phyloP scores from a whole-genome alignment of 1,140 invertebrate genomes.

The Megalopta genalis region DNA sequence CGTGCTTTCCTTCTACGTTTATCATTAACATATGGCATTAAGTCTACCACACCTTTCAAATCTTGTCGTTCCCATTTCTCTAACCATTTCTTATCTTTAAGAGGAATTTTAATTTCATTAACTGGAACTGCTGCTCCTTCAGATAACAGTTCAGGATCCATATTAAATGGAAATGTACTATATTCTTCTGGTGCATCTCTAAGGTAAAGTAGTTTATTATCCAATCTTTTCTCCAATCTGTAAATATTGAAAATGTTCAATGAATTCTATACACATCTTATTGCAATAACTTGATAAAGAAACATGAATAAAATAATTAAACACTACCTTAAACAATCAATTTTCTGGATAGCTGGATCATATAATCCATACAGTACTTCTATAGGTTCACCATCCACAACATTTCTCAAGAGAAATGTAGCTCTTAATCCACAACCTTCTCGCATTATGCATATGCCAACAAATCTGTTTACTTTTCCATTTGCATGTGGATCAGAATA shows the following conservation, averaged over 20 bases:
- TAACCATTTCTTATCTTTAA: conserved; percentile 93
- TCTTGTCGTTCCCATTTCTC: conserved; percentile 91
- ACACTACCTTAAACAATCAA: conserved; percentile 83
- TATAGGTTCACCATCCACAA: conserved; percentile 94
- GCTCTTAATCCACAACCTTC: conserved; percentile 89
- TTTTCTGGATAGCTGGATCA: conserved; percentile 93
- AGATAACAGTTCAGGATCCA: conserved; percentile 90
- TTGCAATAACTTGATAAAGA: not conserved
- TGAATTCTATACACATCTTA: not conserved
- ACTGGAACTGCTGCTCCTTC: conserved; percentile 91
- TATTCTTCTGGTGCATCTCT: conserved; percentile 96
- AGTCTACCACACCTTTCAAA: conserved; percentile 88
- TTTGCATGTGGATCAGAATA: conserved; percentile 92
- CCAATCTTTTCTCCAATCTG: conserved; percentile 95
- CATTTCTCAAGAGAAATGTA: conserved; percentile 94
- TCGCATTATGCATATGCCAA: conserved; percentile 97
- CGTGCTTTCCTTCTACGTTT: conserved; percentile 82
- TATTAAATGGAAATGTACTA: conserved; percentile 95
- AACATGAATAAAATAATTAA: conserved; percentile 1
- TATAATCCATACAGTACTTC: conserved; percentile 96
- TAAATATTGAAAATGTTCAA: conserved; percentile 78
- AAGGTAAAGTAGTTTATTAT: conserved; percentile 94
- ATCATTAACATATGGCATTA: conserved; percentile 79
- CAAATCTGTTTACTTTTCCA: conserved; percentile 92
- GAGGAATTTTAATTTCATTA: conserved; percentile 90